Base-by-base conservation (phyloP, 1,140 invertebrate species). In the Sminthurides bifidus region DNA sequence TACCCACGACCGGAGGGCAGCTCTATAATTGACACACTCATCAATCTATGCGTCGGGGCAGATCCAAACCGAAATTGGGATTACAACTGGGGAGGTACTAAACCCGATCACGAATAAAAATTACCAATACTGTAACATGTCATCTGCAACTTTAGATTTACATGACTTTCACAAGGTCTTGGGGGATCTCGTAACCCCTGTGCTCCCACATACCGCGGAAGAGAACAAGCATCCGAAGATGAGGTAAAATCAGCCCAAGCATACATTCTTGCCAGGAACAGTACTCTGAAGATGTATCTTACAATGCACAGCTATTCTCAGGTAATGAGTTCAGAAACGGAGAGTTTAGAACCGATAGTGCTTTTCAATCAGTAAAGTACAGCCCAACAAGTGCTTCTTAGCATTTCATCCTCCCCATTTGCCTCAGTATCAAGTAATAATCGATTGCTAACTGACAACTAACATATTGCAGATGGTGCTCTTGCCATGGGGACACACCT, bases 261-360 rank as follows among this genome's bases (percentile, higher is more conserved):
- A 67, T 78, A 78, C 62, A 73, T 78, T 12, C 63, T 78, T 58
- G 65, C 75, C 1, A 73, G 78, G 2, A 64, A 68, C 70, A 71
- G 75, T 68, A 60, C 77, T 15, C 60, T 84, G 0, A 80, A 81
- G 63, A 79, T 81, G 6, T 93, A 88, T 59, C 66, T 92, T 24
- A 85, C 85, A 1, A 79, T 92, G 62, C 90, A 94, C 68, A 87
- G 87, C 41, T 93, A 92, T 66, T 85, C 85, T 0, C 87, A 91
- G 72, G n/a, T 60, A 46, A 87, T 87, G n/a, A n/a, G n/a, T n/a
- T n/a, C n/a, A n/a, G n/a, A n/a, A n/a, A n/a, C n/a, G n/a, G n/a
- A n/a, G 72, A 80, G 88, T 66, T 74, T 92, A 8, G 81, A 86
- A 54, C 87, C 87, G 1, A 91, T 85, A 84, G 85, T 86, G 17